phyloP scores from a whole-genome alignment of 1,140 invertebrate species.

The Leptestheria dahalacensis region DNA sequence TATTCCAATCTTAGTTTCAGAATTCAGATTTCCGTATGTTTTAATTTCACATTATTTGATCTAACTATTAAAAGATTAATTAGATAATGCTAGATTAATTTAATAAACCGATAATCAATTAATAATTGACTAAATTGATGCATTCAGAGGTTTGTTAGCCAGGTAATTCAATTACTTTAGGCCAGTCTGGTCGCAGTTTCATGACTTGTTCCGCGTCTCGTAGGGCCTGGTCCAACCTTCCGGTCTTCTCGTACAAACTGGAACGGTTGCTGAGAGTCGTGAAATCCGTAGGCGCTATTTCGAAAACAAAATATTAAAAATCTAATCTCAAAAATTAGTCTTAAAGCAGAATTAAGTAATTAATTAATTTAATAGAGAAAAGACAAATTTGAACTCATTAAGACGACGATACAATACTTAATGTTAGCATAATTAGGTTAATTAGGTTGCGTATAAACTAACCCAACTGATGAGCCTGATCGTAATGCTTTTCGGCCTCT shows the following conservation, averaged over 20 bases:
- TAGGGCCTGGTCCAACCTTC: conserved; percentile 46
- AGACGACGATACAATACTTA: no score
- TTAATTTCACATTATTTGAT: no score
- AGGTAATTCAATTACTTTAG: conserved; percentile 44
- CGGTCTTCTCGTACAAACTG: conserved; percentile 43
- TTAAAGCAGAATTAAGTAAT: no score
- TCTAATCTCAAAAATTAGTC: neutral
- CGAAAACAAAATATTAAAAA: conserved; percentile 3
- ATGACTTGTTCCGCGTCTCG: conserved; percentile 50
- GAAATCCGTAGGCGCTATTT: conserved; percentile 51
- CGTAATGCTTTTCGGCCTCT: conserved; percentile 45
- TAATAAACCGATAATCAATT: no score
- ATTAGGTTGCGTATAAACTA: no score
- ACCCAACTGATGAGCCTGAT: conserved; percentile 41
- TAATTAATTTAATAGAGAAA: no score
- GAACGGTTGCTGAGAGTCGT: conserved; percentile 49
- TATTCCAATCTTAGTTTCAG: no score
- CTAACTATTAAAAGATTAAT: neutral
- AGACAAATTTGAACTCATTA: no score
- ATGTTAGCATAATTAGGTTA: no score
- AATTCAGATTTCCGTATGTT: no score
- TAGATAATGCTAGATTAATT: neutral
- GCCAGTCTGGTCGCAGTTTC: conserved; percentile 48
- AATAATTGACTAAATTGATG: no score
- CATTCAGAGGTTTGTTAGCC: neutral